Percentiles rank a stretch among this genome's conserved stretches.
Conservation (phyloP, 1,140 invertebrate species). For the Drepana arcuata region DNA sequence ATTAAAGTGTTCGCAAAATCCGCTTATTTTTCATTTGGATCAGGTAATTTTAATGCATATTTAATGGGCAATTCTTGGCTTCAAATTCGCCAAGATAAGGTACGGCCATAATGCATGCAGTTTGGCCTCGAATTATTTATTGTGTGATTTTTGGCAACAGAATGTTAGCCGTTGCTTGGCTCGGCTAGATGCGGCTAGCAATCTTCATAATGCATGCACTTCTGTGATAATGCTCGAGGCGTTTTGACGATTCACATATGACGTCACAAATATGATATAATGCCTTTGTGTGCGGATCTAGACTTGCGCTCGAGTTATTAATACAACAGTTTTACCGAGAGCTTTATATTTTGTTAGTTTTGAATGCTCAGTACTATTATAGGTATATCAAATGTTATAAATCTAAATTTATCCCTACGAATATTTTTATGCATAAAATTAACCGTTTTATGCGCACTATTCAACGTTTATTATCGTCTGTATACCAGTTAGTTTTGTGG, state of each 20-base stretch:
- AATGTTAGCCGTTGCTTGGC: conserved; percentile 51
- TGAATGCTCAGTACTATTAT: no score
- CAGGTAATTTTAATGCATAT: conserved; percentile 72
- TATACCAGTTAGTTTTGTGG: no score
- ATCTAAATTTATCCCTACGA: no score
- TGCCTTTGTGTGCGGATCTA: conserved; percentile 1
- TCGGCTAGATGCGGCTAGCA: conserved; percentile 65
- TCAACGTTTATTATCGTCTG: no score
- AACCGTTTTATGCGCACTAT: no score
- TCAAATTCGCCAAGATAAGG: conserved; percentile 71
- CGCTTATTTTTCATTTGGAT: conserved; percentile 58
- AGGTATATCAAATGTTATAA: no score
- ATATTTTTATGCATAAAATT: no score
- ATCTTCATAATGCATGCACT: conserved; percentile 70
- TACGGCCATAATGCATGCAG: conserved; percentile 66
- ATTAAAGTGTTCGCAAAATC: no score
- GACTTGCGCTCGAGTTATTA: no score
- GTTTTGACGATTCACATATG: neutral
- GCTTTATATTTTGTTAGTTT: no score
- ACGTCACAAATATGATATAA: neutral
- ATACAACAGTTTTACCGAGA: no score
- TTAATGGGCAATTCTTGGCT: conserved; percentile 70
- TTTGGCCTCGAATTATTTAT: conserved; percentile 64
- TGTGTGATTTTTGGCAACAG: conserved; percentile 69
- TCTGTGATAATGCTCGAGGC: conserved; percentile 25